Evolutionary conservation across 2,888 invertebrate genomes (phyloP), one percentile per base, ranked within the genome.

Genomic region (Caenorhabditis sp.): DNA sequence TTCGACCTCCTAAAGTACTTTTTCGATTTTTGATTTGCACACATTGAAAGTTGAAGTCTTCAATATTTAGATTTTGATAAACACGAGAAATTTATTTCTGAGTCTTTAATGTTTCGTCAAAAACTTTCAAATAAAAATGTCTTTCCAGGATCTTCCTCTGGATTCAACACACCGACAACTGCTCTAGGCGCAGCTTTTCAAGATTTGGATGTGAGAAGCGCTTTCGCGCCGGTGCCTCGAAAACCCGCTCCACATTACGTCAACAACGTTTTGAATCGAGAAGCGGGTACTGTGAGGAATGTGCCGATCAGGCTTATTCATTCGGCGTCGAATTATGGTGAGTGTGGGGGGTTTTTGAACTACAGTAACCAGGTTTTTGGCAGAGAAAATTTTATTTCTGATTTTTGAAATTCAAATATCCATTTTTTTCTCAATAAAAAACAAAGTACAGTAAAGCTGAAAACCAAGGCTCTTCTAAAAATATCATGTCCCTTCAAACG

Each of bases 131-230:
- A n/a, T n/a, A n/a, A n/a, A n/a, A n/a, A n/a, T n/a, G n/a, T n/a
- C n/a, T n/a, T n/a, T n/a, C n/a, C n/a, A n/a, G n/a, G n/a, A n/a
- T 70, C 77, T n/a, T 61, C 73, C 21, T 76, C 78, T 51, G 81
- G 81, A 10, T 80, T 80, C 69, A 79, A 79, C 63, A 82, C 82
- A 24, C 82, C 82, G 19, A 79, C 81, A 0, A 81, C 82, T 5
- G 78, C 79, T 0, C 67, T 82, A 1, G 82, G 82, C 24, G 78
- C 71, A 10, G 82, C 79, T 0, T 68, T 82, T 23, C 69, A 79
- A 31, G 79, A 75, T 59, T 50, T 82, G 58, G 68, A 73, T 24
- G 71, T 82, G 69, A 79, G 76, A 58, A 79, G 79, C 78, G 78
- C 76, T 1, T 77, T 76, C 27, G 70, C 65, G 6, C 77, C 79